Evolutionary conservation across 2,113 vertebrate genomes (phyloP).

Genomic region (Fulica atra): DNA sequence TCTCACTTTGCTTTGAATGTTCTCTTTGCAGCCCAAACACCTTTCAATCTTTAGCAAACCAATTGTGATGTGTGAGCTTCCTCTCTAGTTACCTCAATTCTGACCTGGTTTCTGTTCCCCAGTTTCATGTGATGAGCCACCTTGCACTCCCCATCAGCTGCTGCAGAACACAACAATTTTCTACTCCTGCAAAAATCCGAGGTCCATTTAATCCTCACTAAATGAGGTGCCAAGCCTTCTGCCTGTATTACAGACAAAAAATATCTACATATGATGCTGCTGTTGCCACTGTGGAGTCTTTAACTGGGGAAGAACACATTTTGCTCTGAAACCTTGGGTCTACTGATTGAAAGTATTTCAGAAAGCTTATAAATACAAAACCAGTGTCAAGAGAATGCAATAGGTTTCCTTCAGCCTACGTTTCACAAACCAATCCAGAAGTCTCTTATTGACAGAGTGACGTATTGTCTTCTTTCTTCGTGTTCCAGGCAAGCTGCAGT

Average conservation of each 20-base stretch:
- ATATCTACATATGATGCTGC: background rate
- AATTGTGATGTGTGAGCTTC: background rate
- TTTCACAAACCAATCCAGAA: background rate
- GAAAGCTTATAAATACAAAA: background rate
- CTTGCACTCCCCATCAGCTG: background rate
- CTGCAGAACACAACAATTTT: background rate
- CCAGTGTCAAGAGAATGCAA: background rate
- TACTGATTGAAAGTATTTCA: background rate
- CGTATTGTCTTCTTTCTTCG: background rate
- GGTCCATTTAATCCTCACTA: background rate
- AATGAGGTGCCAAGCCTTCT: background rate
- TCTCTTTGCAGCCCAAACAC: background rate
- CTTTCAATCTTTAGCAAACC: background rate
- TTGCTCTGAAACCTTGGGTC: background rate
- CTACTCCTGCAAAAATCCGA: background rate
- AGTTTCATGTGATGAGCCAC: background rate
- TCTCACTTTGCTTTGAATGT: background rate
- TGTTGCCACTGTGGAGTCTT: background rate
- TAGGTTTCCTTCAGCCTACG: background rate
- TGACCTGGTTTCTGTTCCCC: background rate
- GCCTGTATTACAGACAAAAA: background rate
- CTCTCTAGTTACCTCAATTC: background rate
- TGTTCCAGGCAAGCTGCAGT: background rate
- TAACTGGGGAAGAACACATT: background rate
- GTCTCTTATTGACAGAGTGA: background rate